Conservation (phyloP, 2,888 invertebrate genomes). For the Cataglyphis rosenhaueri region DNA sequence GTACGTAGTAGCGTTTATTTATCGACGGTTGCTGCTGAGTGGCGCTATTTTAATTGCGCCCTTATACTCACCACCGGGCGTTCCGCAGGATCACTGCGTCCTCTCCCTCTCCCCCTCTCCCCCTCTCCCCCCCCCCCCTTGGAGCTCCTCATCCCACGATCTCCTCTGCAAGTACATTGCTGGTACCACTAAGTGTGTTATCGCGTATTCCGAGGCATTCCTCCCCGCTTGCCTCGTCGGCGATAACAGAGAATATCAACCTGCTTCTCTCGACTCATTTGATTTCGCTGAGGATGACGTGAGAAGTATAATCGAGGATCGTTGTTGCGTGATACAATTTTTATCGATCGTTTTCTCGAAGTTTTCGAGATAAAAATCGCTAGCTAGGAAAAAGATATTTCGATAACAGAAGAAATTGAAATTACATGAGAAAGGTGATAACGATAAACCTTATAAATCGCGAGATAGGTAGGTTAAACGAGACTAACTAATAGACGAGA, state of each 20-base stretch:
- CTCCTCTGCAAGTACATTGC: constrained; percentile 28
- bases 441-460: constrained; percentile 27
- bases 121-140: too few relatives aligned
- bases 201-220: background rate
- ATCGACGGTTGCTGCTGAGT: constrained; percentile 85
- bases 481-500: too few relatives aligned
- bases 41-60: constrained; percentile 85
- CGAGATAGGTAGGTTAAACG: constrained; percentile 9
- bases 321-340: background rate
- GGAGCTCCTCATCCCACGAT: background rate
- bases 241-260: background rate
- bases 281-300: background rate
- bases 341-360: background rate
- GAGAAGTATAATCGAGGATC: background rate
- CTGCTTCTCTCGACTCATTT: background rate
- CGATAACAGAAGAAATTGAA: background rate
- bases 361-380: background rate
- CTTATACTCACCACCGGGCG: constrained; percentile 81
- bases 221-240: background rate
- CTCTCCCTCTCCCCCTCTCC: background rate
- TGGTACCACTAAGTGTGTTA: constrained; percentile 33
- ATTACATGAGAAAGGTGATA: background rate
- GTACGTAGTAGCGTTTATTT: constrained; percentile 84
- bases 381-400: background rate
- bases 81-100: constrained; percentile 66